A percentile compares a stretch with the other conserved stretches of the same genome.
phyloP scores from a whole-genome alignment of 2,113 vertebrate species.

The Clarias gariepinus region DNA sequence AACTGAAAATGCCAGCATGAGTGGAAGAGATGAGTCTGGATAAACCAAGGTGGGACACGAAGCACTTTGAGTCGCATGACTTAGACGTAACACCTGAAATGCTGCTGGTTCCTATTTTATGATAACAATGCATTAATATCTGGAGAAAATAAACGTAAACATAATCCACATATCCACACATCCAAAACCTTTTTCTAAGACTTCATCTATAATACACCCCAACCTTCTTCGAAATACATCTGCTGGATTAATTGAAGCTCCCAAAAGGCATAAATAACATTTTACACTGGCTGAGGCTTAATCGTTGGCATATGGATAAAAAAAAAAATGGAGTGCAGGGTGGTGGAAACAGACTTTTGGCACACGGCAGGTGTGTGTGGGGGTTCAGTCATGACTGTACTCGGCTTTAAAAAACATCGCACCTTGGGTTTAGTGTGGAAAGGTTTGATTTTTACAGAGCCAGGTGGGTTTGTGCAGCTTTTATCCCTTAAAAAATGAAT shows the following conservation, averaged over 20 bases:
- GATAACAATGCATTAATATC: background rate
- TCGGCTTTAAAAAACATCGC: background rate
- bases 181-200: background rate
- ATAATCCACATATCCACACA: background rate
- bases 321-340: background rate
- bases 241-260: background rate
- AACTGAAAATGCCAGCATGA: background rate
- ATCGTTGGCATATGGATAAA: conserved; percentile 1
- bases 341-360: background rate
- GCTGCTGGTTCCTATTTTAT: background rate
- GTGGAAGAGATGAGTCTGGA: background rate
- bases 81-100: background rate
- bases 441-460: background rate
- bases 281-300: background rate
- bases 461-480: too few relatives aligned
- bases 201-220: background rate
- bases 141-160: background rate
- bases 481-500: too few relatives aligned
- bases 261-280: background rate
- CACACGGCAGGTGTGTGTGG: background rate
- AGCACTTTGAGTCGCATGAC: background rate
- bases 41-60: background rate
- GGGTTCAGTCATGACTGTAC: background rate
- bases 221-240: conserved; percentile 2
- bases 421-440: background rate